A percentile compares a stretch with the other conserved stretches of the same genome.
Conservation (phyloP, 2,797 vertebrate species). For the Sebastiscus albofasciatus region DNA sequence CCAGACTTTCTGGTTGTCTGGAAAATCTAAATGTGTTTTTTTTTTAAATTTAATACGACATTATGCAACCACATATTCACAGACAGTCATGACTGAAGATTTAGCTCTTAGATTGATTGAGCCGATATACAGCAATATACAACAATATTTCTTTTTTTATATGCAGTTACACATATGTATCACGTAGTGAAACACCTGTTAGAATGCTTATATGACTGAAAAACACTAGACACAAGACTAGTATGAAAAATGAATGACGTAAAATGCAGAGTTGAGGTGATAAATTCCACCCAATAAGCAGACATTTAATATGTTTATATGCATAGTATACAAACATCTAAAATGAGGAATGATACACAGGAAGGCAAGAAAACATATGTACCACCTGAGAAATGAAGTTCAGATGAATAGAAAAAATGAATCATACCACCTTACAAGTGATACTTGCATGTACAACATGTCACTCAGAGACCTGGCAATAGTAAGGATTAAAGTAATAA, state of each 20-base stretch:
- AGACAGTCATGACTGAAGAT: not conserved
- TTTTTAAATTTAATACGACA: slow-evolving; percentile 14
- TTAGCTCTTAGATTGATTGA: not conserved
- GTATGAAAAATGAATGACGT: not conserved
- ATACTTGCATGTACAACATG: not conserved
- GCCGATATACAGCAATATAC: not conserved
- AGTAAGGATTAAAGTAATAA: not conserved
- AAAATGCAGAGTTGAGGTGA: not conserved
- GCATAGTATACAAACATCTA: not conserved
- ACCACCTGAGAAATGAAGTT: not conserved
- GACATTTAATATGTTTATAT: not conserved
- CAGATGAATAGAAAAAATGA: not conserved
- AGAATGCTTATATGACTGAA: not conserved
- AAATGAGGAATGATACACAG: not conserved
- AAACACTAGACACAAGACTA: not conserved
- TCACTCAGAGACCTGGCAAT: not conserved
- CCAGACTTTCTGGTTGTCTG: slow-evolving; percentile 45
- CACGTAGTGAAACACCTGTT: not conserved
- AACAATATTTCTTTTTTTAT: not conserved
- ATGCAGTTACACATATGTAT: not conserved
- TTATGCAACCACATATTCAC: slow-evolving; percentile 15
- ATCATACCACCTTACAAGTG: not conserved
- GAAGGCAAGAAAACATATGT: too few relatives aligned
- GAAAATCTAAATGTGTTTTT: slow-evolving; percentile 33
- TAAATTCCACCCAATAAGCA: not conserved